Base-by-base conservation (phyloP, 1,140 invertebrate species). In the Papilio polytes region DNA sequence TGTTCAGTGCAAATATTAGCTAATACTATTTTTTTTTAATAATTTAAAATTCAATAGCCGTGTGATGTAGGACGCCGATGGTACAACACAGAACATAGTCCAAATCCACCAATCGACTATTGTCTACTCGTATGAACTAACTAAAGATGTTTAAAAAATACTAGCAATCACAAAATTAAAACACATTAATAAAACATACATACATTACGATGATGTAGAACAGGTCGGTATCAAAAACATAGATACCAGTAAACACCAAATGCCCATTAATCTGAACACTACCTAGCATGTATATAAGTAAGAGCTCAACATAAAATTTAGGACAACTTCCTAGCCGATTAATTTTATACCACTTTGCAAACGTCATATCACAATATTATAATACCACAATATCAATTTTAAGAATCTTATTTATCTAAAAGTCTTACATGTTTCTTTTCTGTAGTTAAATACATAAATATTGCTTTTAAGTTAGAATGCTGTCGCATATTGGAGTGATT, bases 381-480 rank as follows among this genome's bases (percentile, higher is more conserved):
- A 66, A 70, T 31, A 15, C 15, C 59, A 8, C 2, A 13, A 13
- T 15, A 6, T 66, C 31, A 3, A 10, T 26, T 26, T 66, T 20
- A 66, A 31, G 15, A 26, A 13, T 20, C 56, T 15, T 13, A 48
- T 15, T 13, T 3, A 53, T n/a, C 51, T 53, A 18, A 53, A 53
- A 18, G 51, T 53, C 51, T 53, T 53, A 18, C 51, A 18, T 18
- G 13, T 53, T 53, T 18, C 51, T 18, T 53, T 53, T 53, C 51
- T 53, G 15, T 53, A 18, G 56, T 26, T 10, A 92, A 90, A 90
- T 92, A 92, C 91, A 86, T 89, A 82, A 91, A 88, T 94, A 94
- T 94, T 94, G 91, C 91, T 93, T 93, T 89, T 89, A 85, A 85
- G 89, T 92, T 87, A 88, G 82, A 86, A 87, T 85, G 82, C 83